Evolutionary conservation across 2,888 invertebrate species (phyloP).

Genomic region (Stenoptilia bipunctidactyla): DNA sequence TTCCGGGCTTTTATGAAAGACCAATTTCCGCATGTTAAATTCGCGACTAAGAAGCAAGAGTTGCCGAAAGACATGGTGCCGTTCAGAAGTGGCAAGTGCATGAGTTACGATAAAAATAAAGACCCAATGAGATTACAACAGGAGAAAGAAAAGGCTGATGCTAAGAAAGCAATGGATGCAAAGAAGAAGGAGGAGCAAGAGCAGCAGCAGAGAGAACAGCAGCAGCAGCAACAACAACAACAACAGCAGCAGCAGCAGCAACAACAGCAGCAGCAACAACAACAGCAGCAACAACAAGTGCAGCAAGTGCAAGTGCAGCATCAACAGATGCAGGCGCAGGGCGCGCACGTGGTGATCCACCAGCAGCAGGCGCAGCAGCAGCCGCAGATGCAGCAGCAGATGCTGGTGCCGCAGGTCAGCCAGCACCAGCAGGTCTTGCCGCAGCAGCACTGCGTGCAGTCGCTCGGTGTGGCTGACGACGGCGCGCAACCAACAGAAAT

Average conservation of each 20-base stretch:
- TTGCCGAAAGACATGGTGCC: constrained; percentile 60
- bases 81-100: constrained; percentile 68
- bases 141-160: constrained; percentile 61
- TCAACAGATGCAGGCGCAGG: constrained; percentile 50
- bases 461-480: constrained; percentile 60
- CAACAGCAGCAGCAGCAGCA: constrained; percentile 35
- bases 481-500: constrained; percentile 70
- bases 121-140: constrained; percentile 61
- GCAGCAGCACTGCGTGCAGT: constrained; percentile 61
- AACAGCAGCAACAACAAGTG: constrained; percentile 47
- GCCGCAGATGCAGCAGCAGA: constrained; percentile 55
- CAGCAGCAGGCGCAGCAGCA: constrained; percentile 47
- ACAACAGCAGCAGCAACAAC: constrained; percentile 41
- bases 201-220: constrained; percentile 51
- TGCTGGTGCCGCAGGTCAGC: constrained; percentile 62
- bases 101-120: constrained; percentile 65
- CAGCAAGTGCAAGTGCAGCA: constrained; percentile 57
- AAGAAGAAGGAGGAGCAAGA: constrained; percentile 64
- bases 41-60: constrained; percentile 73
- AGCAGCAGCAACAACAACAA: constrained; percentile 44
- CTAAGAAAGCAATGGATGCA: constrained; percentile 62
- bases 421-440: constrained; percentile 64
- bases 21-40: constrained; percentile 83
- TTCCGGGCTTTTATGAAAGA: constrained; percentile 86
- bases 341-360: constrained; percentile 52